phyloP scores from a whole-genome alignment of 2,113 vertebrate species.

The Perca fluviatilis region DNA sequence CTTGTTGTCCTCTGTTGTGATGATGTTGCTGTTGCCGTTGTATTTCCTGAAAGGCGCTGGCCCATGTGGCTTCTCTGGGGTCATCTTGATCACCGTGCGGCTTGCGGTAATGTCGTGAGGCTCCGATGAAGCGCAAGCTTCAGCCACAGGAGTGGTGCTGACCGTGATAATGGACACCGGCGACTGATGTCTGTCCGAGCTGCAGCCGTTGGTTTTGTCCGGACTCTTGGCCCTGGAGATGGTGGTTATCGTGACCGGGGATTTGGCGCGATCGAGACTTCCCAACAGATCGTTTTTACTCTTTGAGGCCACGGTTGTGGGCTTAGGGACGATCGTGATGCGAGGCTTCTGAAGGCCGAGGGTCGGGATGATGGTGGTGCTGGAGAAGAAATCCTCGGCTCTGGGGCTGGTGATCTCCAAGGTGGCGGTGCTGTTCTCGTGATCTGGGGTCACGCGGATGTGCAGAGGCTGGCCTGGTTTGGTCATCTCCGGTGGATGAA shows the following conservation, averaged over 20 bases:
- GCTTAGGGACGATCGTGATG: constrained; percentile 95
- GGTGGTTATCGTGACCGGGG: constrained; percentile 94
- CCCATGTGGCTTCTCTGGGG: constrained; percentile 89
- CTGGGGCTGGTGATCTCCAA: constrained; percentile 95
- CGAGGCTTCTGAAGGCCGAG: constrained; percentile 93
- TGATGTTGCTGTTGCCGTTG: constrained; percentile 90
- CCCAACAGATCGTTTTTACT: constrained; percentile 75
- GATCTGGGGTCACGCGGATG: constrained; percentile 94
- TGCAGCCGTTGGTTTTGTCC: constrained; percentile 77
- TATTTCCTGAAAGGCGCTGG: constrained; percentile 85
- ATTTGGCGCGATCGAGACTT: constrained; percentile 85
- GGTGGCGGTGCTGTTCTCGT: constrained; percentile 91
- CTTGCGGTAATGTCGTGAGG: constrained; percentile 85
- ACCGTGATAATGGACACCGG: constrained; percentile 95
- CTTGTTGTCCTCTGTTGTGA: constrained; percentile 97
- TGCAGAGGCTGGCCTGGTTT: constrained; percentile 92
- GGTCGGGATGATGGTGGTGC: constrained; percentile 95
- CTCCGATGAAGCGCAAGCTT: constrained; percentile 83
- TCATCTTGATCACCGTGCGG: constrained; percentile 90
- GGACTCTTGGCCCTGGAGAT: constrained; percentile 90
- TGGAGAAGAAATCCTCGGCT: constrained; percentile 95
- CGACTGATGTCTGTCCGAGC: constrained; percentile 80
- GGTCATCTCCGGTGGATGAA: constrained; percentile 79
- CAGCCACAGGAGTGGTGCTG: constrained; percentile 87
- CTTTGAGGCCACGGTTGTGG: constrained; percentile 83